Base-by-base conservation (phyloP, 2,113 vertebrate genomes). In the Chiloscyllium plagiosum region DNA sequence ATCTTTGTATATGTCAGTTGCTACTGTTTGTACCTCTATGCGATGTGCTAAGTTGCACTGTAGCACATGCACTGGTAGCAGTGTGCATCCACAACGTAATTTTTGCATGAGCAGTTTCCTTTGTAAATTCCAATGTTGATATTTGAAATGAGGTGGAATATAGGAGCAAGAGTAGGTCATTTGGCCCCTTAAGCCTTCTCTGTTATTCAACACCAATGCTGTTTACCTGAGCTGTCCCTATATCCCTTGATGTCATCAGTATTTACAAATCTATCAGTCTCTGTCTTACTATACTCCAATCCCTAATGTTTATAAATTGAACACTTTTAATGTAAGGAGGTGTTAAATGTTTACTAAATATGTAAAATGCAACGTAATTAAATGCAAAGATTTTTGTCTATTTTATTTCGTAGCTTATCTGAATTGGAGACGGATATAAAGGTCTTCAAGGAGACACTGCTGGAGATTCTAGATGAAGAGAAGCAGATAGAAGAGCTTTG, bases 391-490 rank as follows among this genome's bases (percentile, higher is more conserved):
- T 72, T 95, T 85, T 10, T 19, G 12, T 66, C 26, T 66, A 78
- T 61, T 0, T 66, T 93, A 66, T 93, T 93, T 96, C 97, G 95
- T 96, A 99, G 99, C 97, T 97, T 99, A 33, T 99, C 99, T 96
- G 99, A 99, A 97, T 97, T 99, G 97, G 99, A 99, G 97, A 99
- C 99, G 0, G 99, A 99, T 96, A 97, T 99, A 95, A 99, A 98
- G 96, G 98, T 99, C 96, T 99, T 99, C 96, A 99, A 98, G 97
- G 99, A 99, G 96, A 98, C 98, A 0, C 97, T 99, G 96, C 96
- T 99, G 97, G 98, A 99, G 97, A 98, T 99, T 96, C 97, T 99
- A 96, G 99, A 99, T 97, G 99, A 99, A 96, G 99, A 99, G 68
- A 99, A 99, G 96, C 96, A 99, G 65, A 98, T 99, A 96, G 99